Percentiles rank a stretch among this genome's conserved stretches.
These are phyloP conservation scores for Leucoptera coffeella DNA, from an alignment of 2,888 invertebrate genomes.

Conservation along the genomic window DNA sequence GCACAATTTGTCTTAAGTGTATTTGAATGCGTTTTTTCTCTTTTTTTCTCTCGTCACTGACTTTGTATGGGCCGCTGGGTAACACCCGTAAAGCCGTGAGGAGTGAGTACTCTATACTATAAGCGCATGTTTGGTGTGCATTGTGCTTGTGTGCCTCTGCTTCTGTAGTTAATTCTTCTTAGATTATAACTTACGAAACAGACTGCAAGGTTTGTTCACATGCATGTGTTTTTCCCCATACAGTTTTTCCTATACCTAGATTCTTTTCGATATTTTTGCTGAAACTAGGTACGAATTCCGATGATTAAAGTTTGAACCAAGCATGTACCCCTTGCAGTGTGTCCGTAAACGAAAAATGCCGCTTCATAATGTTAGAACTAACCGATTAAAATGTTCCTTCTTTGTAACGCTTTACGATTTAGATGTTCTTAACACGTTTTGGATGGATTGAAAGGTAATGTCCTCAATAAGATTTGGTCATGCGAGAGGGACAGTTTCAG, in stretches of 20 bases:
- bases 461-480: slow-evolving; percentile 48
- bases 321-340: slow-evolving; percentile 46
- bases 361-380: too few species aligned
- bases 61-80: slow-evolving; percentile 66
- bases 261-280: too few species aligned
- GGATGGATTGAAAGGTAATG: slow-evolving; percentile 46
- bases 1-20: slow-evolving; percentile 54
- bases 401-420: slow-evolving; percentile 33
- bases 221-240: slow-evolving; percentile 14
- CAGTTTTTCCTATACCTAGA: background rate
- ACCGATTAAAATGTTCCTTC: background rate
- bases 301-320: slow-evolving; percentile 4
- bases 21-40: slow-evolving; percentile 56
- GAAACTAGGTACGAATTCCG: too few species aligned
- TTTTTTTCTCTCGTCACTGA: slow-evolving; percentile 58
- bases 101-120: slow-evolving; percentile 64
- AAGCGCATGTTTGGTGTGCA: slow-evolving; percentile 49
- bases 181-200: slow-evolving; percentile 26
- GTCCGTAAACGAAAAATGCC: slow-evolving; percentile 35
- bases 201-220: slow-evolving; percentile 44
- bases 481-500: slow-evolving; percentile 44
- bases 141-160: slow-evolving; percentile 50
- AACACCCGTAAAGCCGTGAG: slow-evolving; percentile 58
- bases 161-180: slow-evolving; percentile 39
- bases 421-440: slow-evolving; percentile 41